Base-by-base conservation (phyloP, 2,888 invertebrate species). In the Diloba caeruleocephala region DNA sequence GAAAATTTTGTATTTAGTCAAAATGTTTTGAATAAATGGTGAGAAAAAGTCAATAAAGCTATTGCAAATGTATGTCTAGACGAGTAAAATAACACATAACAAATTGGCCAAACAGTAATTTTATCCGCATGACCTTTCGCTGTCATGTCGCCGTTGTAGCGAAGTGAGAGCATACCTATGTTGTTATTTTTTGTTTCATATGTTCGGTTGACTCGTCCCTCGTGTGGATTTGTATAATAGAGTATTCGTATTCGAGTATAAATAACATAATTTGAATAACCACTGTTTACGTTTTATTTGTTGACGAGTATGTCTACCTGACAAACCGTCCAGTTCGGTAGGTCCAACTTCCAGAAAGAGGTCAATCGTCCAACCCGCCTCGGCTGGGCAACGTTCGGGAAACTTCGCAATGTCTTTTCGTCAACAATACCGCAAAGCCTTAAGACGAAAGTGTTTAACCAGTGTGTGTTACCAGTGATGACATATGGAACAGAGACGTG, bases 1-100 rank as follows among this genome's bases (percentile, higher is more conserved):
- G n/a, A n/a, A n/a, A n/a, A n/a, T n/a, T n/a, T 17, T 17, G 2
- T 17, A 17, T 17, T 17, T 5, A 17, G 17, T 21, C n/a, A 5
- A 26, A 5, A 5, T 3, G 12, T 34, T 5, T 38, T 12, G 1
- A 10, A 26, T 26, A 1, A n/a, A 10, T 10, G 26, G 12, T n/a
- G n/a, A 26, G n/a, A 31, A 14, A 7, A 14, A 14, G 9, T 7
- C 6, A 7, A 6, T 6, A 28, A 3, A n/a, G 12, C 1, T 1
- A 15, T 25, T 37, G 23, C 32, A 38, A 23, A 37, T 33, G n/a
- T n/a, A n/a, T n/a, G n/a, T 59, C 32, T 55, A 39, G 59, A 48
- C n/a, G n/a, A 25, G 15, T 17, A 3, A 29, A 15, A 12, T 17
- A 8, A 9, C 15, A 10, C 8, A 5, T 9, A 13, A 13, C 14